Evolutionary conservation across 1,140 invertebrate species (phyloP).

Genomic region (Macrocentrus cingulum): DNA sequence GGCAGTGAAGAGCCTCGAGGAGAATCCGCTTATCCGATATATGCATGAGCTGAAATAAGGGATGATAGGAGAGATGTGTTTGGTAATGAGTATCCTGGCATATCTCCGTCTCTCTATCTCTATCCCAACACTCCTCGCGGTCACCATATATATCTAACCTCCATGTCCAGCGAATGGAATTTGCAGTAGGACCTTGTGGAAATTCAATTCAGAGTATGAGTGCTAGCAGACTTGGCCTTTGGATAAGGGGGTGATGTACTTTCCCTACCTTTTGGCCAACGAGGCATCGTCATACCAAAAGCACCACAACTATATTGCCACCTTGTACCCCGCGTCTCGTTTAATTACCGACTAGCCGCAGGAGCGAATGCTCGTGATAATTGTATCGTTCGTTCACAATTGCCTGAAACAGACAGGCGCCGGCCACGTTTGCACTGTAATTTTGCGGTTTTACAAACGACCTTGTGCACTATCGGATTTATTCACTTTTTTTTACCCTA

Average conservation of each 20-base stretch:
- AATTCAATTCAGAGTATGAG: background rate
- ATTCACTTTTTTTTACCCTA: no score
- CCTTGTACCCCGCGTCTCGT: background rate
- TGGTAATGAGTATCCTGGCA: conserved; percentile 7
- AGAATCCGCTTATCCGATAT: background rate
- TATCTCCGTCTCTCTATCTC: no score
- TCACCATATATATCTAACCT: background rate
- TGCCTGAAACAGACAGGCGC: background rate
- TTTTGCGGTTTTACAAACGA: no score
- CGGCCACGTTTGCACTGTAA: background rate
- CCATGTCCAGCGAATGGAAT: background rate
- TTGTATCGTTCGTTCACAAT: conserved; percentile 7
- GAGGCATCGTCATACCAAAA: background rate
- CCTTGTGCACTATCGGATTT: no score
- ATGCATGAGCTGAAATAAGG: background rate
- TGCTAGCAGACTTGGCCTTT: background rate
- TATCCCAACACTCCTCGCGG: background rate
- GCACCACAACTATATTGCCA: background rate
- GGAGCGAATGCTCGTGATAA: conserved; percentile 2
- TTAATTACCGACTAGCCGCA: conserved; percentile 3
- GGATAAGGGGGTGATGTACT: no score
- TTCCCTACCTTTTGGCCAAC: background rate
- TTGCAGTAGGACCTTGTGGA: background rate
- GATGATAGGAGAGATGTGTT: background rate
- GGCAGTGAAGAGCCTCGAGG: conserved; percentile 4